These are phyloP conservation scores for Leucophora obtusa DNA, from an alignment of 2,888 invertebrate genomes.

Conservation along the genomic window DNA sequence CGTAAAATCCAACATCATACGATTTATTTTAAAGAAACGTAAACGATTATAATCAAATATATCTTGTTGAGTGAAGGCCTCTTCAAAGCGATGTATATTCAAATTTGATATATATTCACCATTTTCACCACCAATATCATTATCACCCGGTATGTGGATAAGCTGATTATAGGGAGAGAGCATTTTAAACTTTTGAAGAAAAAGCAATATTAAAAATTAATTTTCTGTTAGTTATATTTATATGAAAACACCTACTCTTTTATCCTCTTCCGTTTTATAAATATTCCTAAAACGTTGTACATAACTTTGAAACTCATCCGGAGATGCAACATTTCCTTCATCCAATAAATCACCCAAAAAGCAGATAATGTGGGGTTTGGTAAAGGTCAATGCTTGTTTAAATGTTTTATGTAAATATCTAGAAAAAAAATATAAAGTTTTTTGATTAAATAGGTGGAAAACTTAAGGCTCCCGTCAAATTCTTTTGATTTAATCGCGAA, in stretches of 20 bases:
- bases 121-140: slow-evolving; percentile 97
- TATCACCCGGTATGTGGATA: slow-evolving; percentile 96
- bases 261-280: slow-evolving; percentile 74
- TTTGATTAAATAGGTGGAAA: too few species aligned
- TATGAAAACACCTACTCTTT: slow-evolving; percentile 68
- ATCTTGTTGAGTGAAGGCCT: slow-evolving; percentile 86
- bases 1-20: slow-evolving; percentile 83
- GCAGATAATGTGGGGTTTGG: slow-evolving; percentile 89
- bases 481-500: too few species aligned
- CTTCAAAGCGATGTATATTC: slow-evolving; percentile 86
- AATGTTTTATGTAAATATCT: slow-evolving; percentile 90
- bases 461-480: too few species aligned
- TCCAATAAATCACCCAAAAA: slow-evolving; percentile 97
- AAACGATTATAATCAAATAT: slow-evolving; percentile 81
- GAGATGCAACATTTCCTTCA: slow-evolving; percentile 90
- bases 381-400: slow-evolving; percentile 83
- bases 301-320: slow-evolving; percentile 86
- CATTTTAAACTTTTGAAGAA: slow-evolving; percentile 69
- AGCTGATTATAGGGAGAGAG: slow-evolving; percentile 80
- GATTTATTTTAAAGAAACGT: slow-evolving; percentile 87
- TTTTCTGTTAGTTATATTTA: background rate
- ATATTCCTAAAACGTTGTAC: slow-evolving; percentile 85
- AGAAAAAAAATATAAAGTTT: background rate
- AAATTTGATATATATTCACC: slow-evolving; percentile 83
- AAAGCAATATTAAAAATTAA: background rate